These are phyloP conservation scores for Cololabis saira DNA, from an alignment of 2,113 vertebrate species.

Conservation along the genomic window DNA sequence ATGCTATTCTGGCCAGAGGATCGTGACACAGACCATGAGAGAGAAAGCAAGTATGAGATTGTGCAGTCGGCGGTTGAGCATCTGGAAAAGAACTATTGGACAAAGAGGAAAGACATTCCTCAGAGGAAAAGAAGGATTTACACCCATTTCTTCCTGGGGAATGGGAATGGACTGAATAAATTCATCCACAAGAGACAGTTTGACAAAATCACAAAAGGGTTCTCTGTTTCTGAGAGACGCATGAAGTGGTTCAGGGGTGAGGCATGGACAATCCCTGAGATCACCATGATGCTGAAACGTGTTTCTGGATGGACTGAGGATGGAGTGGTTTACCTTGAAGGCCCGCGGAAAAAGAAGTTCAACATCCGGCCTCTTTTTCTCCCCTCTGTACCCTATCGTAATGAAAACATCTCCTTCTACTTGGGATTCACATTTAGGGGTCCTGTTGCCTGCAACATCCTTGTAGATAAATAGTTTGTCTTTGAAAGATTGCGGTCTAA, in stretches of 20 bases:
- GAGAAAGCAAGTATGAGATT: constrained; percentile 76
- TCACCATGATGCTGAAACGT: constrained; percentile 67
- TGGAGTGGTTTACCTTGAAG: constrained; percentile 77
- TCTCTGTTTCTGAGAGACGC: constrained; percentile 78
- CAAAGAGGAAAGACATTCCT: constrained; percentile 81
- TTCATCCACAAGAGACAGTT: constrained; percentile 82
- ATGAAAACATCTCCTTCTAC: constrained; percentile 79
- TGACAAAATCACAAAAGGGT: constrained; percentile 63
- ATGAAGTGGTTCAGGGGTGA: constrained; percentile 81
- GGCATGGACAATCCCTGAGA: constrained; percentile 70
- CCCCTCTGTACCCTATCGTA: constrained; percentile 77
- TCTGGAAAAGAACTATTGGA: constrained; percentile 68
- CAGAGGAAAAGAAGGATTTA: constrained; percentile 79
- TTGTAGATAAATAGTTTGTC: constrained; percentile 32
- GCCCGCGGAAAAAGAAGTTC: constrained; percentile 61
- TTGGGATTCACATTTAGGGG: constrained; percentile 68
- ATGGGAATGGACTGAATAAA: constrained; percentile 78
- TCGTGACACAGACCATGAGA: constrained; percentile 62
- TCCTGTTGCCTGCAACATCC: constrained; percentile 75
- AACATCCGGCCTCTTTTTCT: constrained; percentile 69
- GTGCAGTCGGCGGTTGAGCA: constrained; percentile 78
- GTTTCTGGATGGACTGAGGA: constrained; percentile 86
- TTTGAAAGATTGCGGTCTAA: neutral
- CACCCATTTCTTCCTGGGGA: constrained; percentile 84
- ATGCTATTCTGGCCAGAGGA: constrained; percentile 87